A percentile compares a stretch with the other conserved stretches of the same genome.
These are phyloP conservation scores for Microcebus jonahi DNA, from an alignment of 2,113 vertebrate species.

Conservation along the genomic window DNA sequence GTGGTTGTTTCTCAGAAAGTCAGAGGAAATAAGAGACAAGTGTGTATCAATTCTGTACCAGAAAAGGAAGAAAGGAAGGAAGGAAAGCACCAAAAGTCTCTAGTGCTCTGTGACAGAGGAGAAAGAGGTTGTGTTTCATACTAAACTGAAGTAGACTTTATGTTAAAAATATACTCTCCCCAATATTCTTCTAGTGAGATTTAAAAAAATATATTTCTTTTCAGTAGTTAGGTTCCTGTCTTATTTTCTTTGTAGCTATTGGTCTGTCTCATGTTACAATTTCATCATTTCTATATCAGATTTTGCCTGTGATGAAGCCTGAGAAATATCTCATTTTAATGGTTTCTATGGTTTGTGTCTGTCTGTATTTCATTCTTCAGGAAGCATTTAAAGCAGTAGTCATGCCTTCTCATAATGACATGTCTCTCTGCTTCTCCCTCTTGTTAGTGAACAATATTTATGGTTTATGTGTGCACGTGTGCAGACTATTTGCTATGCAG, in stretches of 20 bases:
- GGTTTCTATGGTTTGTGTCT: background rate
- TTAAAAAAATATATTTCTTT: constrained; percentile 11
- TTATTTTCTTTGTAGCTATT: constrained; percentile 34
- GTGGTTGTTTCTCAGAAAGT: background rate
- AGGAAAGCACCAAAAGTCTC: background rate
- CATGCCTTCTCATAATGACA: background rate
- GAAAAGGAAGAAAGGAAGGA: background rate
- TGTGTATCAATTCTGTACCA: background rate
- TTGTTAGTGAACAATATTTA: background rate
- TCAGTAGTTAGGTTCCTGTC: background rate
- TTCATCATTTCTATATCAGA: background rate
- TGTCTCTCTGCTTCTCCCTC: background rate
- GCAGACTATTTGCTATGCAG: background rate
- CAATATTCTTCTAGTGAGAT: background rate
- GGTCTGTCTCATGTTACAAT: constrained; percentile 21
- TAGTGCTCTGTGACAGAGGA: background rate
- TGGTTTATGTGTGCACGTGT: background rate
- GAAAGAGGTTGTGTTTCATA: background rate
- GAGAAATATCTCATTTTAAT: background rate
- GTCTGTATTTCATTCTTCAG: background rate
- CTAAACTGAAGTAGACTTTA: background rate
- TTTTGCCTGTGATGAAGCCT: constrained; percentile 13
- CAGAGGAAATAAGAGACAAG: background rate
- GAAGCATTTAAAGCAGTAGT: background rate
- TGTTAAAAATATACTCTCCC: background rate